A percentile compares a stretch with the other conserved stretches of the same genome.
Evolutionary conservation across 2,113 vertebrate species (phyloP).

Genomic region (Cygnus atratus): DNA sequence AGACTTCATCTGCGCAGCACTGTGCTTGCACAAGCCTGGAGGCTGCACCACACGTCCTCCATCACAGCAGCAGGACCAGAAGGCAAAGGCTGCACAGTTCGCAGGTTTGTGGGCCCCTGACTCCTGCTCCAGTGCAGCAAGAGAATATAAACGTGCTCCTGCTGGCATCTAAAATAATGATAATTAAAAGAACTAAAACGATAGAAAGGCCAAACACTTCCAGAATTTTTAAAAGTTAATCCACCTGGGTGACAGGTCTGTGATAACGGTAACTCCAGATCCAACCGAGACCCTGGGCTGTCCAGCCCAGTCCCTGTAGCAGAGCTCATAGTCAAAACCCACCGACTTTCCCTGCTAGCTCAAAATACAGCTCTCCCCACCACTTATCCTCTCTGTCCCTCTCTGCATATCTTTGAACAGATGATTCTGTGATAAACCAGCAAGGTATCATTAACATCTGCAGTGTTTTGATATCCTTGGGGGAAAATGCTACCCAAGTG

Average conservation of each 20-base stretch:
- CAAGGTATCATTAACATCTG: accelerated
- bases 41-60: background rate
- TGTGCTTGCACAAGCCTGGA: accelerated
- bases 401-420: background rate
- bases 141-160: background rate
- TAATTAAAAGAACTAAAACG: background rate
- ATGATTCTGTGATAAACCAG: accelerated
- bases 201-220: background rate
- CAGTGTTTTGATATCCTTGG: background rate
- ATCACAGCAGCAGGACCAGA: background rate
- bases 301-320: background rate
- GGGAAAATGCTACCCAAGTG: background rate
- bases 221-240: background rate
- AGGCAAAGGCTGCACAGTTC: background rate
- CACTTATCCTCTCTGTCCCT: background rate
- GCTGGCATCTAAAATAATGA: background rate
- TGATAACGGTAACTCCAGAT: background rate
- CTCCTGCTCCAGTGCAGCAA: background rate
- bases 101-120: background rate
- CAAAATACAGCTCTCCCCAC: accelerated
- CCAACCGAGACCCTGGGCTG: accelerated
- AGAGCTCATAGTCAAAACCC: background rate
- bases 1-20: background rate
- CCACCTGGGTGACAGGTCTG: background rate
- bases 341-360: background rate